Conservation (phyloP, 2,888 invertebrate genomes). For the Aproaerema taeniolella region DNA sequence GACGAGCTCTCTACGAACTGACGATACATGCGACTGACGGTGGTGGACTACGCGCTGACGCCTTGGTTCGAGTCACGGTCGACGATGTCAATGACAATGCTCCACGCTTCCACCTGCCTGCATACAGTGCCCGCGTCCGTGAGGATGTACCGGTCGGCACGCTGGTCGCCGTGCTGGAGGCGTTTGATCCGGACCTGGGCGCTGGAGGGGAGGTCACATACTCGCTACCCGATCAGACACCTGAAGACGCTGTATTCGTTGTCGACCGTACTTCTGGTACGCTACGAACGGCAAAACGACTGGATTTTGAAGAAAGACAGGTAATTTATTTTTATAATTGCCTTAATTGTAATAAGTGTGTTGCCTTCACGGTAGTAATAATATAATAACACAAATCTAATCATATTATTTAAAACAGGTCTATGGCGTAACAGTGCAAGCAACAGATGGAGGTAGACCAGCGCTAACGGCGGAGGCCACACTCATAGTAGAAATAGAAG, state of each 20-base stretch:
- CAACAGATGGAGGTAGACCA: conserved; percentile 91
- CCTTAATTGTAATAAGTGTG: not conserved
- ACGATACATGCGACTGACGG: conserved; percentile 88
- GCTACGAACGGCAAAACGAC: conserved; percentile 84
- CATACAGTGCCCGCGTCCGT: conserved; percentile 88
- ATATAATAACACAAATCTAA: not conserved
- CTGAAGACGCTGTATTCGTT: conserved; percentile 84
- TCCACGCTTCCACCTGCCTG: conserved; percentile 86
- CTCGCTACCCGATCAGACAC: conserved; percentile 82
- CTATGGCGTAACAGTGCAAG: conserved; percentile 91
- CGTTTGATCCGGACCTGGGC: conserved; percentile 91
- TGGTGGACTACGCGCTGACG: conserved; percentile 87
- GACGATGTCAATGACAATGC: conserved; percentile 95
- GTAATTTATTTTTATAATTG: conserved; percentile 23
- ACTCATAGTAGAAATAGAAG: conserved; percentile 91
- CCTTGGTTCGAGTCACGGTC: conserved; percentile 87
- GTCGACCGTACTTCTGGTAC: conserved; percentile 93
- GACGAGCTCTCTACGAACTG: conserved; percentile 87
- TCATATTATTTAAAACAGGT: conserved; percentile 50
- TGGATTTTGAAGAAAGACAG: conserved; percentile 94
- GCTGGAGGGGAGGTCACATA: conserved; percentile 89
- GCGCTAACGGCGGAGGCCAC: conserved; percentile 87
- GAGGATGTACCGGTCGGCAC: conserved; percentile 95
- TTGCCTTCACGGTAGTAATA: not conserved
- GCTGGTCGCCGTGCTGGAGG: conserved; percentile 88